Evolutionary conservation across 2,888 invertebrate species (phyloP).

Genomic region (Pristionchus maxplancki): DNA sequence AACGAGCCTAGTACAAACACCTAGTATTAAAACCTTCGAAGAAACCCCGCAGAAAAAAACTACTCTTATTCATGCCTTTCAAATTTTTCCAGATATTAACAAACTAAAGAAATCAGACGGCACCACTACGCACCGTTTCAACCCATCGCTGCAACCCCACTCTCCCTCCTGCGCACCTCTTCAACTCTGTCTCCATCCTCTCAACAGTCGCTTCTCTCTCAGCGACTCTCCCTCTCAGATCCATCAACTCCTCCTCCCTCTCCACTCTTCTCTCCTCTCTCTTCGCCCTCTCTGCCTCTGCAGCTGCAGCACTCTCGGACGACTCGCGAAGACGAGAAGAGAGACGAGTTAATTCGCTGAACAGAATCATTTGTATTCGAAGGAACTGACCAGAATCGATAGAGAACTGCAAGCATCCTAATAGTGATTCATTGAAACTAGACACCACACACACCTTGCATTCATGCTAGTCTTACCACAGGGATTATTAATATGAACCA

Average conservation of each 20-base stretch:
- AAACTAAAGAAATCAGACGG: too few species aligned
- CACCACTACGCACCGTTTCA: too few species aligned
- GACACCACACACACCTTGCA: too few species aligned
- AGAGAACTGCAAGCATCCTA: neutral
- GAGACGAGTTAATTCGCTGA: conserved; percentile 5
- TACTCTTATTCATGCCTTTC: too few species aligned
- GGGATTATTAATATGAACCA: too few species aligned
- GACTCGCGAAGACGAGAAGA: neutral
- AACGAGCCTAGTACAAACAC: neutral
- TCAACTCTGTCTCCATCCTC: neutral
- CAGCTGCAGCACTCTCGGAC: neutral
- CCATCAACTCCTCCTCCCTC: conserved; percentile 51
- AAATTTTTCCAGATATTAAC: too few species aligned
- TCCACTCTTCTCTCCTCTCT: conserved; percentile 40
- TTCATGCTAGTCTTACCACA: too few species aligned
- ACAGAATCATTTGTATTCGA: neutral
- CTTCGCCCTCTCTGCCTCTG: conserved; percentile 8
- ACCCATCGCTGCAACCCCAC: neutral
- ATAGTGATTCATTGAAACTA: neutral
- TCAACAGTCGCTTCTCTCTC: conserved; percentile 8
- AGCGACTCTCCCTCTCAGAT: conserved; percentile 48
- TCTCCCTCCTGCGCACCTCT: conserved; percentile 32
- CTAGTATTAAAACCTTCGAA: too few species aligned
- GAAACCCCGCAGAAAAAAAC: too few species aligned
- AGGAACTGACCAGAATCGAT: neutral